A percentile compares a stretch with the other conserved stretches of the same genome.
Evolutionary conservation across 2,888 invertebrate genomes (phyloP).

Genomic region (Tachina fera): DNA sequence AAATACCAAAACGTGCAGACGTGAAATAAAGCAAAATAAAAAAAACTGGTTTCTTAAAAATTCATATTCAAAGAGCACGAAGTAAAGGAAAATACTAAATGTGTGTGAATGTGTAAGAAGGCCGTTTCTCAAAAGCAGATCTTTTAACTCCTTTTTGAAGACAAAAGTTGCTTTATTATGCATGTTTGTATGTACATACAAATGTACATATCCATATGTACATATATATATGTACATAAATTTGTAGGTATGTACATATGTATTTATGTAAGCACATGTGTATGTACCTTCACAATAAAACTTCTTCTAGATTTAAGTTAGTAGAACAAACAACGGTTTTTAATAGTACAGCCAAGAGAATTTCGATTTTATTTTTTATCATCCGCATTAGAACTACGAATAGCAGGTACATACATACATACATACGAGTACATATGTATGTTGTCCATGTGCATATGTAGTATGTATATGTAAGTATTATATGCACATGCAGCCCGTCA

Average conservation of each 20-base stretch:
- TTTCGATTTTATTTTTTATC: slow-evolving; percentile 34
- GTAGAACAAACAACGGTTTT: slow-evolving; percentile 67
- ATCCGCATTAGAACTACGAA: slow-evolving; percentile 16
- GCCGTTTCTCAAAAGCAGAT: slow-evolving; percentile 48
- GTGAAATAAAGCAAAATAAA: not conserved
- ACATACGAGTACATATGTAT: too few relatives aligned
- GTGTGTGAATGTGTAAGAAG: slow-evolving; percentile 26
- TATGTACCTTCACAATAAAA: slow-evolving; percentile 46
- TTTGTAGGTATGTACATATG: not conserved
- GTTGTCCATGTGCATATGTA: too few relatives aligned
- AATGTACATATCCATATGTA: not conserved
- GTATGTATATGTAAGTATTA: too few relatives aligned
- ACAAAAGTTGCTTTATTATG: slow-evolving; percentile 34
- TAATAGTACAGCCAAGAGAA: slow-evolving; percentile 41
- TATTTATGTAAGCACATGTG: not conserved
- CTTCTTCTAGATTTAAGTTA: slow-evolving; percentile 64
- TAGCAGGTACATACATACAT: not conserved
- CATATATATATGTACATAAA: not conserved
- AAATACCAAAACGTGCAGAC: slow-evolving; percentile 1
- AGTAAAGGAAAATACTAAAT: not conserved
- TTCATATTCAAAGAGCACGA: slow-evolving; percentile 23
- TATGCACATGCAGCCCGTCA: too few relatives aligned
- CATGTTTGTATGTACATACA: not conserved
- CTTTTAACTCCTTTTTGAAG: slow-evolving; percentile 38
- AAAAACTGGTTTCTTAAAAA: slow-evolving; percentile 6